Percentiles rank a stretch among this genome's conserved stretches.
These are phyloP conservation scores for Panonychus citri DNA, from an alignment of 1,140 invertebrate genomes.

Conservation along the genomic window DNA sequence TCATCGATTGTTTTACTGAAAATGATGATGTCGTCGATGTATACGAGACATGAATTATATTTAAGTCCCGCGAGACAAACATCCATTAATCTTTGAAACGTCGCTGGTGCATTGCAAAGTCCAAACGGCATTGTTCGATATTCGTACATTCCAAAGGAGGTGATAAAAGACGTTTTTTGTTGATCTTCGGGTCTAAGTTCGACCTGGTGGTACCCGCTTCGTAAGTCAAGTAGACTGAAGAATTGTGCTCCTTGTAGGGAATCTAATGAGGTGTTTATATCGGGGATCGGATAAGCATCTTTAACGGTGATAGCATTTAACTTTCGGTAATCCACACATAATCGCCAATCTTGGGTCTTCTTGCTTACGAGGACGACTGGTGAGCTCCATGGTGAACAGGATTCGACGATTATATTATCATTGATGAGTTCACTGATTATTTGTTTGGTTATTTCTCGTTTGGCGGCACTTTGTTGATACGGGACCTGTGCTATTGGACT, in stretches of 20 bases:
- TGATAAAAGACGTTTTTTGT: constrained; percentile 5
- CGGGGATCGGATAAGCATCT: not conserved
- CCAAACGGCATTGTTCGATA: constrained; percentile 14
- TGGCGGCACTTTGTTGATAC: not conserved
- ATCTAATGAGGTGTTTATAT: not conserved
- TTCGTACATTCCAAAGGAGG: constrained; percentile 9
- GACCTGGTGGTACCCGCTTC: constrained; percentile 26
- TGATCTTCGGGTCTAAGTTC: constrained; percentile 15
- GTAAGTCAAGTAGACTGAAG: constrained; percentile 19
- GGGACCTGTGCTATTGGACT: not conserved
- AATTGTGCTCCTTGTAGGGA: not conserved
- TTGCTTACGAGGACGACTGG: not conserved
- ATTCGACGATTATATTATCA: not conserved
- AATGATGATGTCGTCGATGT: constrained; percentile 17
- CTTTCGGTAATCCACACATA: not conserved
- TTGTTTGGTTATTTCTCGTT: not conserved
- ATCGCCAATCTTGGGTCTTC: not conserved
- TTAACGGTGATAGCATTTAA: not conserved
- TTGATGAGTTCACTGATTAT: not conserved
- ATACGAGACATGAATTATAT: constrained; percentile 10
- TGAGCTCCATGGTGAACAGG: not conserved
- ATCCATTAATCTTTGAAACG: constrained; percentile 16
- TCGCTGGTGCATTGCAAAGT: constrained; percentile 13
- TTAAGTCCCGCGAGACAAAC: constrained; percentile 4
- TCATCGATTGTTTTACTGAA: constrained; percentile 13